Evolutionary conservation across 2,113 vertebrate genomes (phyloP), one percentile per base, ranked within the genome.

Genomic region (Ginglymostoma cirratum): DNA sequence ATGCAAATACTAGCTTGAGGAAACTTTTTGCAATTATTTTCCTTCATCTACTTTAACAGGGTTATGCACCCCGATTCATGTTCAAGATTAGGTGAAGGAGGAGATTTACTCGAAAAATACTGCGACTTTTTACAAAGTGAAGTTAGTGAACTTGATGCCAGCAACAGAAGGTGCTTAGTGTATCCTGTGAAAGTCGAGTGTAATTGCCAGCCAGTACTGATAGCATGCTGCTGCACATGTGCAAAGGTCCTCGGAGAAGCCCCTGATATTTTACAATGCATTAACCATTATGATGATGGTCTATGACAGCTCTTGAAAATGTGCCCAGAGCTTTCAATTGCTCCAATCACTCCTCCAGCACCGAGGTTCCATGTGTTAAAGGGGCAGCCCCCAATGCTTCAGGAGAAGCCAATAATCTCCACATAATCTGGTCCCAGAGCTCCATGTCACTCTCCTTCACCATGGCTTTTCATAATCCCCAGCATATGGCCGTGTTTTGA

Each of bases 401-500:
- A 96, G 96, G 96, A 97, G 95, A 96, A 97, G 96, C 96, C 96
- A 96, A 96, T 96, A 96, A 96, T 96, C 69, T 27, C 95, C 96
- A 96, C 96, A 96, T 96, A 48, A 3, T 55, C 96, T 96, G 96
- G 96, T 85, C n/a, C 93, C n/a, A 78, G 96, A 94, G 96, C 96
- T 95, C 96, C 96, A 96, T 96, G 96, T 96, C 96, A 96, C 96
- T 96, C 96, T 96, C 96, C 96, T 96, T 97, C 90, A 95, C 97
- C 45, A 96, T 97, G 96, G 96, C 97, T 97, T 97, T 97, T 97
- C 97, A 97, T 98, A 97, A 98, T 97, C 97, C 98, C 97, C 97
- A 97, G 98, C 98, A 97, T 98, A 98, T 97, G 98, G 98, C 96
- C 97, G 97, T 98, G 98, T 97, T 98, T 98, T 98, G 98, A 98